Conservation (phyloP, 2,888 invertebrate genomes). For the Leptothorax acervorum region DNA sequence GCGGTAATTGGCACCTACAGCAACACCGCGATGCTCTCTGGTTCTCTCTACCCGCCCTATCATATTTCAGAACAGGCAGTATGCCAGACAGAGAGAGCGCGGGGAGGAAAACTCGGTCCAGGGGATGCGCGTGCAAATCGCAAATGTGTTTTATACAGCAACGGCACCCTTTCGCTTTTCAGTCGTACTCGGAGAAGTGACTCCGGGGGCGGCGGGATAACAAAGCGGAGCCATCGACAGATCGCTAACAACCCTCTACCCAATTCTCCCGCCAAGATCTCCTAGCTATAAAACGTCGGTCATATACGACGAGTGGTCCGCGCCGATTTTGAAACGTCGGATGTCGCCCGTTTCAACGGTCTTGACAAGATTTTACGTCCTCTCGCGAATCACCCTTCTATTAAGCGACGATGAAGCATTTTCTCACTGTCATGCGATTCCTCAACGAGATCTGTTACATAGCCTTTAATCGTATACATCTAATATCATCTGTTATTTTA, state of each 20-base stretch:
- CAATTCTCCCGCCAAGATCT: conserved; percentile 60
- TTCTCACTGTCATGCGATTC: conserved; percentile 17
- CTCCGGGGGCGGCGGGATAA: conserved; percentile 75
- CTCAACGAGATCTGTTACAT: not conserved
- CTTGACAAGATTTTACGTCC: conserved; percentile 35
- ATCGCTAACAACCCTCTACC: conserved; percentile 82
- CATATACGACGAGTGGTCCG: conserved; percentile 20
- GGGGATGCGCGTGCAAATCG: conserved; percentile 76
- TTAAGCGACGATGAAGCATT: conserved; percentile 12
- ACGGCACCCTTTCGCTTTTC: conserved; percentile 80
- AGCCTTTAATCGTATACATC: not conserved
- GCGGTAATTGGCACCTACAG: conserved; percentile 84
- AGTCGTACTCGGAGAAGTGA: conserved; percentile 59
- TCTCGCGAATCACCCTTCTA: conserved; percentile 8
- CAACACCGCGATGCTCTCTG: conserved; percentile 74
- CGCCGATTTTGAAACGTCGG: conserved; percentile 13
- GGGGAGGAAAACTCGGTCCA: conserved; percentile 70
- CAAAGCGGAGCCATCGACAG: conserved; percentile 82
- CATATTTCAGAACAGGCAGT: conserved; percentile 81
- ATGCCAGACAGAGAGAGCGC: conserved; percentile 47
- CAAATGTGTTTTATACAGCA: conserved; percentile 81
- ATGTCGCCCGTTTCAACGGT: conserved; percentile 23
- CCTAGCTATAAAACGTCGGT: conserved; percentile 55
- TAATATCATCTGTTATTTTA: conserved; percentile 1
- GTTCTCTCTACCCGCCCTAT: conserved; percentile 75